Conservation (phyloP, 2,888 invertebrate species). For the Lithophane socia region DNA sequence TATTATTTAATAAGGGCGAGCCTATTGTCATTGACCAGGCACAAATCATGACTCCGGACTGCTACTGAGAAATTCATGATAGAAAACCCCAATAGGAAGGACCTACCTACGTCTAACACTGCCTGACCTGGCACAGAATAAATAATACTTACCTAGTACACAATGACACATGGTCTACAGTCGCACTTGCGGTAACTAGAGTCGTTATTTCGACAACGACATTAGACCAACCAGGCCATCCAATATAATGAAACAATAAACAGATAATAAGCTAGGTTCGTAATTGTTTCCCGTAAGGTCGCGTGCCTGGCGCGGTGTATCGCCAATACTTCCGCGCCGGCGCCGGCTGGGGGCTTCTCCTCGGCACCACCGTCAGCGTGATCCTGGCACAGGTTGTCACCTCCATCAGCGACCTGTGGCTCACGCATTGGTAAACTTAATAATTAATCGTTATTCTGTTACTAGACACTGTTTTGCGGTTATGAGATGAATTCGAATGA, state of each 20-base stretch:
- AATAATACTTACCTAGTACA: too few species aligned
- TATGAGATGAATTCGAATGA: not conserved
- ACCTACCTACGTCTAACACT: not conserved
- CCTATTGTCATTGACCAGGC: not conserved
- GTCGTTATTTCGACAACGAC: not conserved
- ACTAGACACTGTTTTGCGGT: not conserved
- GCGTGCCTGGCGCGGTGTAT: slow-evolving; percentile 91
- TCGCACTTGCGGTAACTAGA: not conserved
- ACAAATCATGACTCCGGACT: not conserved
- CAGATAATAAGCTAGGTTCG: slow-evolving; percentile 4
- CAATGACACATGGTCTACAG: too few species aligned
- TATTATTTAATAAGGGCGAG: not conserved
- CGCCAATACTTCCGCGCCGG: slow-evolving; percentile 93
- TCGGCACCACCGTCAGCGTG: slow-evolving; percentile 89
- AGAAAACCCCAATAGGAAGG: not conserved
- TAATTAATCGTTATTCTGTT: not conserved
- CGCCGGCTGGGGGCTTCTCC: slow-evolving; percentile 89
- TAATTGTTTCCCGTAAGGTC: slow-evolving; percentile 73
- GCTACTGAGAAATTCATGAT: not conserved
- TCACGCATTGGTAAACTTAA: slow-evolving; percentile 92
- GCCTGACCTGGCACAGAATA: too few species aligned
- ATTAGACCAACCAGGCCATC: not conserved
- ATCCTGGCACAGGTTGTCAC: slow-evolving; percentile 93
- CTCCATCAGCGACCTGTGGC: slow-evolving; percentile 94
- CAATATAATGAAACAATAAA: not conserved